A percentile compares a stretch with the other conserved stretches of the same genome.
Evolutionary conservation across 2,888 invertebrate species (phyloP).

Genomic region (Stenchaetothrips biformis): DNA sequence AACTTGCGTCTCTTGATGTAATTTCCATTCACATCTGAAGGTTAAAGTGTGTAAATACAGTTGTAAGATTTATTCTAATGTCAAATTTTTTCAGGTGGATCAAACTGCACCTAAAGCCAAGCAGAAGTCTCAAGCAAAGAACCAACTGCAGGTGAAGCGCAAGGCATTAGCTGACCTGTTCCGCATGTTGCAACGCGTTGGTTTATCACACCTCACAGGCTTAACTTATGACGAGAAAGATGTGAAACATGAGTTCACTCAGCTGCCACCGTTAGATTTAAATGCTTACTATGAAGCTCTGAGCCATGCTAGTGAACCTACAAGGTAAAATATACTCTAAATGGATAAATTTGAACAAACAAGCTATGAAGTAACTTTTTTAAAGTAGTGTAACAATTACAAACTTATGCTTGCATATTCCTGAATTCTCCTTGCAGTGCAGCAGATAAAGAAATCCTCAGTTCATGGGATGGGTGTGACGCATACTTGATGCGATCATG

Average conservation of each 20-base stretch:
- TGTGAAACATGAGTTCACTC: conserved; percentile 40
- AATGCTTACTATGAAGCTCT: conserved; percentile 46
- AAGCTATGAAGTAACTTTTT: conserved; percentile 26
- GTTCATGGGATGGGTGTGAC: conserved; percentile 68
- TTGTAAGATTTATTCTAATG: conserved; percentile 27
- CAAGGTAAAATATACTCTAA: conserved; percentile 38
- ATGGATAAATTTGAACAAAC: conserved; percentile 28
- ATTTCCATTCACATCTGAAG: conserved; percentile 18
- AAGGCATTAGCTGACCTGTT: conserved; percentile 82
- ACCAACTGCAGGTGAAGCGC: conserved; percentile 77
- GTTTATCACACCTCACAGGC: conserved; percentile 78
- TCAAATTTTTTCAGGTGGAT: conserved; percentile 49
- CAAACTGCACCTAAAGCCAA: conserved; percentile 59
- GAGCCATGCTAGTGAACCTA: conserved; percentile 34
- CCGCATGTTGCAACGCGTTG: conserved; percentile 66
- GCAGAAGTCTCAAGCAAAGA: conserved; percentile 73
- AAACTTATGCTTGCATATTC: conserved; percentile 45
- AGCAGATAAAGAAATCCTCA: conserved; percentile 50
- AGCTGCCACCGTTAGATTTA: conserved; percentile 64
- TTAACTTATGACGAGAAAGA: conserved; percentile 43
- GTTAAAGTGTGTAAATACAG: conserved; percentile 22
- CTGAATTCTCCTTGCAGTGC: conserved; percentile 39
- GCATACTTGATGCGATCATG: conserved; percentile 69
- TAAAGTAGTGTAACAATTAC: conserved; percentile 42
- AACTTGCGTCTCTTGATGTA: conserved; percentile 42